phyloP scores from a whole-genome alignment of 2,888 invertebrate genomes.

The Alsophila aescularia region DNA sequence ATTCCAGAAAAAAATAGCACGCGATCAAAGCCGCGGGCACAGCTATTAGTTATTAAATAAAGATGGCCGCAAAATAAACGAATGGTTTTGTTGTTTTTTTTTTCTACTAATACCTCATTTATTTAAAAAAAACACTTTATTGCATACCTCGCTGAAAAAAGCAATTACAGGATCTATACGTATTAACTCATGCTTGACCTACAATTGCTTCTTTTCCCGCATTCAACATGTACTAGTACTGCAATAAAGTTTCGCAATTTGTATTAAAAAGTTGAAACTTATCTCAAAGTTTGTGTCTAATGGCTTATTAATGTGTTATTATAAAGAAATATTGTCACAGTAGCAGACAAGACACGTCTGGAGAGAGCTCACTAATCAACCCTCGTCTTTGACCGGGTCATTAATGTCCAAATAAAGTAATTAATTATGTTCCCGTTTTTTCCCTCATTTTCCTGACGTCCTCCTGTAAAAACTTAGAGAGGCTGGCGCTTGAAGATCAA shows the following conservation, averaged over 20 bases:
- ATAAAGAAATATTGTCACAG: conserved; percentile 44
- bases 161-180: no score
- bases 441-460: conserved; percentile 74
- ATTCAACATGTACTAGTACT: no score
- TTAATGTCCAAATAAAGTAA: conserved; percentile 84
- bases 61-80: no score
- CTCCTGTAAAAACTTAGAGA: conserved; percentile 73
- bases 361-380: conserved; percentile 73
- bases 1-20: no score
- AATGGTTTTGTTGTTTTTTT: no score
- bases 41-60: no score
- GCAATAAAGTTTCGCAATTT: conserved; percentile 14
- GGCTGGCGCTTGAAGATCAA: conserved; percentile 72
- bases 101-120: no score
- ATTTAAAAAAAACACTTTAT: no score
- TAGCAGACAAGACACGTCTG: conserved; percentile 54
- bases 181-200: no score
- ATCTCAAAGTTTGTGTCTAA: conserved; percentile 16
- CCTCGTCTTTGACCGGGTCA: conserved; percentile 76
- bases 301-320: conserved; percentile 31
- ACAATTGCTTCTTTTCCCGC: no score
- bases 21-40: no score
- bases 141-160: no score
- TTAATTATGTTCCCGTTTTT: conserved; percentile 79
- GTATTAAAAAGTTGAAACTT: conserved; percentile 26